These are phyloP conservation scores for Coregonus sp. DNA, from an alignment of 2,797 vertebrate species.

Conservation along the genomic window DNA sequence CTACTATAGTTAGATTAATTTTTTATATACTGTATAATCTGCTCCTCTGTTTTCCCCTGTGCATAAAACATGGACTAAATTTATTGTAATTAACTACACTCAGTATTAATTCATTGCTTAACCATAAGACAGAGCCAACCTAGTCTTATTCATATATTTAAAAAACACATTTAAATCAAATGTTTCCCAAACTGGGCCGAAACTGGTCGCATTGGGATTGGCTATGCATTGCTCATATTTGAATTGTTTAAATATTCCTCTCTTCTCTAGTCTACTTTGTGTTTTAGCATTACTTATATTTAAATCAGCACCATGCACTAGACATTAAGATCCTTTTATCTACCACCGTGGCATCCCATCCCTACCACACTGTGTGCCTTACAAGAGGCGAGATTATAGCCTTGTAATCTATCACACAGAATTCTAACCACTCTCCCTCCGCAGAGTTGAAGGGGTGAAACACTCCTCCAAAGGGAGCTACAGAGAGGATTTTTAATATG, in stretches of 20 bases:
- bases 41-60: conserved; percentile 33
- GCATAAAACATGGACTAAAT: conserved; percentile 44
- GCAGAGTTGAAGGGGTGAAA: conserved; percentile 66
- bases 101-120: conserved; percentile 52
- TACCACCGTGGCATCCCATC: conserved; percentile 48
- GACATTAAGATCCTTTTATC: conserved; percentile 51
- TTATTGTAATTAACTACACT: conserved; percentile 54
- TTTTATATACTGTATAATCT: too few relatives aligned
- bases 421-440: conserved; percentile 62
- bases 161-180: conserved; percentile 28
- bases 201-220: too few relatives aligned
- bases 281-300: conserved; percentile 21
- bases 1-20: too few relatives aligned
- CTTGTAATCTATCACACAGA: conserved; percentile 69
- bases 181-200: too few relatives aligned
- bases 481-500: conserved; percentile 63
- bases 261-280: background rate
- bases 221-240: background rate
- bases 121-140: conserved; percentile 29
- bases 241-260: background rate
- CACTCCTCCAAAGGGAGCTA: conserved; percentile 58
- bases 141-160: conserved; percentile 49
- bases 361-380: conserved; percentile 51
- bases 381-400: conserved; percentile 64
- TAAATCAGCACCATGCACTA: conserved; percentile 40